Conservation (phyloP, 2,888 invertebrate species). For the Acronicta alni region DNA sequence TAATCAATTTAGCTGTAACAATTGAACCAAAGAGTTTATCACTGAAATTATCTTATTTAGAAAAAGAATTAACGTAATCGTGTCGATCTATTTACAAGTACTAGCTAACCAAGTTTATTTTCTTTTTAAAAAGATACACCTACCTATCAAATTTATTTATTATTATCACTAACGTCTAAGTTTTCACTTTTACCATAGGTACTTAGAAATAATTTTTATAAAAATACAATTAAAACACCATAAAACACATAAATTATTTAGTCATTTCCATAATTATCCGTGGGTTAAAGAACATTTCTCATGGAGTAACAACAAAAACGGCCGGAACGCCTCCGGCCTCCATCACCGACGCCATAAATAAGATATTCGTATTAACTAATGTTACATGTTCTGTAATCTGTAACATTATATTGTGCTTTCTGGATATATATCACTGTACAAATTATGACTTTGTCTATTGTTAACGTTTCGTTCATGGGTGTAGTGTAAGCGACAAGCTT, state of each 20-base stretch:
- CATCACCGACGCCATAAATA: slow-evolving; percentile 56
- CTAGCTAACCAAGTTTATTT: too few species aligned
- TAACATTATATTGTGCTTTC: slow-evolving; percentile 81
- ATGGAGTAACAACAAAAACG: slow-evolving; percentile 43
- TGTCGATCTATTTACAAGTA: too few species aligned
- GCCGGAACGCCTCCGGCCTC: slow-evolving; percentile 46
- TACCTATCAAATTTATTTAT: too few species aligned
- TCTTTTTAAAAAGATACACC: too few species aligned
- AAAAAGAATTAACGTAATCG: too few species aligned
- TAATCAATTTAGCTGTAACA: too few species aligned
- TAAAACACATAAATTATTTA: slow-evolving; percentile 51
- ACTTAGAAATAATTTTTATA: not conserved
- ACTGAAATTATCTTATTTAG: too few species aligned
- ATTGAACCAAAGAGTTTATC: too few species aligned
- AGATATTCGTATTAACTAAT: slow-evolving; percentile 82
- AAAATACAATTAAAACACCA: slow-evolving; percentile 39
- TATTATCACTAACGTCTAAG: too few species aligned
- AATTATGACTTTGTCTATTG: slow-evolving; percentile 81
- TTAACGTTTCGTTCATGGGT: slow-evolving; percentile 70
- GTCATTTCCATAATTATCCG: slow-evolving; percentile 50
- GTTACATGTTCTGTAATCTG: slow-evolving; percentile 78
- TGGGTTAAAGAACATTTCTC: slow-evolving; percentile 50
- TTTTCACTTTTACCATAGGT: too few species aligned
- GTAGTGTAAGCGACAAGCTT: slow-evolving; percentile 57
- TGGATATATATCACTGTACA: slow-evolving; percentile 83